phyloP scores from a whole-genome alignment of 1,140 invertebrate species.

The Sarcophaga peregrina region DNA sequence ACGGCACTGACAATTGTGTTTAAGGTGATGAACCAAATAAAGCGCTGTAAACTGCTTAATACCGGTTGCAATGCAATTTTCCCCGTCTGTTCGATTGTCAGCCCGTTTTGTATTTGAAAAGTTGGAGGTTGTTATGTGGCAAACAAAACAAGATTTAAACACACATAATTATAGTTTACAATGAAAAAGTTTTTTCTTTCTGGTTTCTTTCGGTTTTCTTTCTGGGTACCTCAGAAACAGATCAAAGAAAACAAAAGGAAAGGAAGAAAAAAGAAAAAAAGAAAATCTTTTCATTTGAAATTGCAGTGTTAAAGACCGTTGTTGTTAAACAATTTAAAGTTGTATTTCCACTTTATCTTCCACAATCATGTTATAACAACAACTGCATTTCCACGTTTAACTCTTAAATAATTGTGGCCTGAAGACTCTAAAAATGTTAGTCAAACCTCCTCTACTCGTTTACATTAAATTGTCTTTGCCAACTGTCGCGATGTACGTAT shows the following conservation, averaged over 20 bases:
- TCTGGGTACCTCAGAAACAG: too few relatives aligned
- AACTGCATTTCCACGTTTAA: not conserved
- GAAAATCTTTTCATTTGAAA: not conserved
- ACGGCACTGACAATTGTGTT: not conserved
- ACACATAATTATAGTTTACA: slow-evolving; percentile 12
- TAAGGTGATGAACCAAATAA: not conserved
- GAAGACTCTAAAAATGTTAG: not conserved
- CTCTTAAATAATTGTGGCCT: slow-evolving; percentile 17
- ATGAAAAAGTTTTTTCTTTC: not conserved
- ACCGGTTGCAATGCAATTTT: not conserved
- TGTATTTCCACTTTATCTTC: not conserved
- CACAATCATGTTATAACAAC: not conserved
- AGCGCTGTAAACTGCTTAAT: not conserved
- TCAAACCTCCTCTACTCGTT: too few relatives aligned
- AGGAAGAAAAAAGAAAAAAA: too few relatives aligned
- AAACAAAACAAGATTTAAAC: slow-evolving; percentile 19
- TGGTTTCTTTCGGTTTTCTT: too few relatives aligned
- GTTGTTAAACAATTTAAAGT: slow-evolving; percentile 11
- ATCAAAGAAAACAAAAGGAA: too few relatives aligned
- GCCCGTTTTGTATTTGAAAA: too few relatives aligned
- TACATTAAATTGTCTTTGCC: too few relatives aligned
- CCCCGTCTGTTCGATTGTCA: not conserved
- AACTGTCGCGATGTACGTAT: too few relatives aligned
- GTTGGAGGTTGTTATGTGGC: slow-evolving; percentile 1
- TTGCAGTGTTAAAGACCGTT: slow-evolving; percentile 7